Conservation (phyloP, 2,888 invertebrate genomes). For the Operophtera brumata region DNA sequence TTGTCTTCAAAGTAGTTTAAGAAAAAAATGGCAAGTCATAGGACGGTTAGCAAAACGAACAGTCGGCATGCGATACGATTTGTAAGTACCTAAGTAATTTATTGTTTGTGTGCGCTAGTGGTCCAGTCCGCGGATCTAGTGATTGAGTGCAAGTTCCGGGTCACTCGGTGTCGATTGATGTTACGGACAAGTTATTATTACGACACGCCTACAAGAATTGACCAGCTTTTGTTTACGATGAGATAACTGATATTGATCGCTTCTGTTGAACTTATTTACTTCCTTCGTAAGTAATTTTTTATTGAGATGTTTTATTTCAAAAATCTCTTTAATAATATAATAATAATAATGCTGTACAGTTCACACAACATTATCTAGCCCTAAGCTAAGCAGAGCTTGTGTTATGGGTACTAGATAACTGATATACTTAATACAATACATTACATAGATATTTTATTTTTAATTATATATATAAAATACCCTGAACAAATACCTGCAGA, state of each 20-base stretch:
- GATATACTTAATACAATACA: too few relatives aligned
- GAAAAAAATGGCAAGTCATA: slow-evolving; percentile 65
- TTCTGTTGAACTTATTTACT: neutral
- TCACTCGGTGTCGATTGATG: slow-evolving; percentile 53
- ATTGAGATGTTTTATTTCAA: too few relatives aligned
- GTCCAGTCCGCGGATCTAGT: slow-evolving; percentile 31
- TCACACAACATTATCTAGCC: too few relatives aligned
- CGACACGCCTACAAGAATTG: slow-evolving; percentile 27
- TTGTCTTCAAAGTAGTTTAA: neutral
- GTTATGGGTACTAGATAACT: too few relatives aligned
- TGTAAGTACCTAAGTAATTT: slow-evolving; percentile 1
- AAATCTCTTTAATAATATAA: too few relatives aligned
- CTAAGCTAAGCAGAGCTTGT: too few relatives aligned
- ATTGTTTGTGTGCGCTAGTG: neutral
- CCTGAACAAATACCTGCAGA: too few relatives aligned
- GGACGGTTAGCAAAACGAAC: slow-evolving; percentile 53
- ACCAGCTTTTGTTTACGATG: slow-evolving; percentile 15
- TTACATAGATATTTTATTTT: too few relatives aligned
- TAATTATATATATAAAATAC: too few relatives aligned
- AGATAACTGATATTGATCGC: slow-evolving; percentile 8
- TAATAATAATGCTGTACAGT: too few relatives aligned
- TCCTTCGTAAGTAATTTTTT: too few relatives aligned
- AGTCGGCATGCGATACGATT: slow-evolving; percentile 38
- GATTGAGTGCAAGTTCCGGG: slow-evolving; percentile 63
- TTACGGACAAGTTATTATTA: slow-evolving; percentile 32